A percentile compares a stretch with the other conserved stretches of the same genome.
phyloP scores from a whole-genome alignment of 2,797 vertebrate genomes.

The Gallinago nigripennis region DNA sequence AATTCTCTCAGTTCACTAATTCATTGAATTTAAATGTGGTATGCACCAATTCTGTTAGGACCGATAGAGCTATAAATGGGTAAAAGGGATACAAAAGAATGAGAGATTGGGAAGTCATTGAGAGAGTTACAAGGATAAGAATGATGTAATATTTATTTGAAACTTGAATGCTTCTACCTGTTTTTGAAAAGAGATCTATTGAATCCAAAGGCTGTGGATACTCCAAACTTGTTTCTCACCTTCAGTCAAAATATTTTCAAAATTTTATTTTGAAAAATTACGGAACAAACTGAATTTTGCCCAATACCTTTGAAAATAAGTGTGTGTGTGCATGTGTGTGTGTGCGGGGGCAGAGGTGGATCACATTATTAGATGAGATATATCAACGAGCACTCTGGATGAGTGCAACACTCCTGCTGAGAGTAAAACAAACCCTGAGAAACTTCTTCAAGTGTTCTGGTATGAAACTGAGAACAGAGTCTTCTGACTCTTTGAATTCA shows the following conservation, averaged over 20 bases:
- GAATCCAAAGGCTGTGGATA: background rate
- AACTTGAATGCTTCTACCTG: background rate
- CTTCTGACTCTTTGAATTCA: background rate
- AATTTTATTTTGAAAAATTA: background rate
- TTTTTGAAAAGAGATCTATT: background rate
- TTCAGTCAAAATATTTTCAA: background rate
- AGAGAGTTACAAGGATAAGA: background rate
- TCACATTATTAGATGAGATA: background rate
- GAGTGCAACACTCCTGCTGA: background rate
- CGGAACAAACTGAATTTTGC: background rate
- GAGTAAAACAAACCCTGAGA: background rate
- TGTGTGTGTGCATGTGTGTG: too few species aligned
- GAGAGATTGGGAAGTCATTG: background rate
- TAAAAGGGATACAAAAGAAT: background rate
- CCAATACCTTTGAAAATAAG: background rate
- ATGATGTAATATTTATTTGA: background rate
- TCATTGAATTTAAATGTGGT: background rate
- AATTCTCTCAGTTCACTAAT: background rate
- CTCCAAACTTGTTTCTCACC: background rate
- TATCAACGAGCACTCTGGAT: background rate
- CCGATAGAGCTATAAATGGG: background rate
- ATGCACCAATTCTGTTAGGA: background rate
- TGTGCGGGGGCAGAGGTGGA: accelerated
- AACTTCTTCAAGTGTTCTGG: background rate
- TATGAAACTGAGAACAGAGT: background rate